Evolutionary conservation across 2,888 invertebrate species (phyloP), one percentile per base, ranked within the genome.

Genomic region (Crossocerus cetratus): DNA sequence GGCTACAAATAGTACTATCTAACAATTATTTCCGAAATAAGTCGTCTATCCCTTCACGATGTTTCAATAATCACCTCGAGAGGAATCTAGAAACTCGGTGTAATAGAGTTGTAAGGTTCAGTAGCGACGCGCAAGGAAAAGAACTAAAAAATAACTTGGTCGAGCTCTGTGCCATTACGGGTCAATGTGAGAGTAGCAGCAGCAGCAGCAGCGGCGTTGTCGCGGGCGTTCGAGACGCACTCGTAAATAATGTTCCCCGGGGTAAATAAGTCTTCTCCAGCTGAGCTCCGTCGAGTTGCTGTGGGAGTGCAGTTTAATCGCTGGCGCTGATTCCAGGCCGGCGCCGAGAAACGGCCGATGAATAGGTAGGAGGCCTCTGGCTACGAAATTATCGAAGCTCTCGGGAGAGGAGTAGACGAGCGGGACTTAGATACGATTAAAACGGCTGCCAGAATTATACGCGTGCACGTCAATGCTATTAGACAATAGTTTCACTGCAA

Each of bases 181-280:
- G 49, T 21, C 49, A 23, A 61, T 61, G 22, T 32, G 32, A 32
- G 8, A 32, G 8, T 11, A 32, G 32, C 32, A 32, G 8, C 32
- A 32, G 32, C 32, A 16, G 20, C 5, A 13, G 43, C 44, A 49
- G 5, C 18, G 4, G n/a, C 59, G n/a, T 21, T 23, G 13, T 45
- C 45, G 21, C 44, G 11, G 13, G 20, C 5, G 11, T 3, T 32
- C 43, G 44, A 60, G 32, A 61, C 56, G 61, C 62, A 49, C 58
- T 68, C 58, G 44, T 57, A 65, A 72, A 73, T 73, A 69, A 73
- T 56, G 59, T 73, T 74, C 49, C 22, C 32, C 56, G 54, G 42
- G 56, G 43, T 69, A 69, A 73, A 69, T 64, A 76, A 64, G 61
- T 14, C 5, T 11, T 22, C 20, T 18, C 21, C 45, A 22, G 42